Evolutionary conservation across 1,140 invertebrate species (phyloP).

Genomic region (Ceratitis capitata): DNA sequence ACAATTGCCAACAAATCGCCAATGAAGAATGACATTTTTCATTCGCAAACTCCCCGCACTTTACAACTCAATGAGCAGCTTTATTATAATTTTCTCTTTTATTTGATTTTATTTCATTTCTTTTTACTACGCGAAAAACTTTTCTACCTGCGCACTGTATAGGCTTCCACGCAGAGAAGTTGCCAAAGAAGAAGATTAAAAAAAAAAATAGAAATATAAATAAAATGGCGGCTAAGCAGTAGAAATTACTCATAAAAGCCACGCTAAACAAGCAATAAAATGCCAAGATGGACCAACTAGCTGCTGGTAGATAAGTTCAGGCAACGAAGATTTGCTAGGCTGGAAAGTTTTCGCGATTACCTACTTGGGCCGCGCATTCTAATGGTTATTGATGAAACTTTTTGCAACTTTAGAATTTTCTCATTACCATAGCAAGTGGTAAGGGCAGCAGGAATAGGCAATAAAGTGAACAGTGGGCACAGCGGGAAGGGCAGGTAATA

Average conservation of each 20-base stretch:
- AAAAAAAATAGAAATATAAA: too few relatives aligned
- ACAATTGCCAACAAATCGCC: slow-evolving; percentile 11
- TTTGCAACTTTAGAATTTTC: slow-evolving; percentile 59
- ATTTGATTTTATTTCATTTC: background rate
- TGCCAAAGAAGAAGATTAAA: too few relatives aligned
- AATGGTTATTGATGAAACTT: slow-evolving; percentile 63
- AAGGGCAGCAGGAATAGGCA: background rate
- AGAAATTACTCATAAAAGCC: background rate
- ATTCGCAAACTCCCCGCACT: background rate
- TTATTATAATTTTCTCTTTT: background rate
- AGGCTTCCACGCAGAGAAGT: background rate
- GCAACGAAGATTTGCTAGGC: slow-evolving; percentile 48
- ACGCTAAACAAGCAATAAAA: slow-evolving; percentile 15
- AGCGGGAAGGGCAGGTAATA: background rate
- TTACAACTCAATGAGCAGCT: background rate
- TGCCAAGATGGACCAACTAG: background rate
- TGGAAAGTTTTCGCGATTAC: slow-evolving; percentile 46
- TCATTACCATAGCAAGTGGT: background rate
- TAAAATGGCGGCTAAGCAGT: background rate
- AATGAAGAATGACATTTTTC: background rate
- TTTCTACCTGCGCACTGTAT: background rate
- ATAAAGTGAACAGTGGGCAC: background rate
- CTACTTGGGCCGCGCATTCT: slow-evolving; percentile 54
- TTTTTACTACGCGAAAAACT: background rate
- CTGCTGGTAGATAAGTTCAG: background rate